These are phyloP conservation scores for Hylaeus volcanicus DNA, from an alignment of 1,140 invertebrate genomes.

Conservation along the genomic window DNA sequence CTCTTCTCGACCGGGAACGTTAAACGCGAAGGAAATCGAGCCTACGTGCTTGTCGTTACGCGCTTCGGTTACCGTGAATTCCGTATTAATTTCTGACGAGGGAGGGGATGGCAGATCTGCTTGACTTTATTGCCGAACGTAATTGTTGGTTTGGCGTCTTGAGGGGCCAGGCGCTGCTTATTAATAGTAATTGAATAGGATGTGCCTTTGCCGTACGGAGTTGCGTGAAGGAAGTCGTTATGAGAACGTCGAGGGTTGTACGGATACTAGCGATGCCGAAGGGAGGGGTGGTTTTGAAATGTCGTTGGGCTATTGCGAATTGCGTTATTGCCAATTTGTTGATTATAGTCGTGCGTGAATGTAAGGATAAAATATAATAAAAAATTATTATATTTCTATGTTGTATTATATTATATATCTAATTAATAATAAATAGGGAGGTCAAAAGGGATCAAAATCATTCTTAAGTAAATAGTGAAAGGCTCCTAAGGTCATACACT, in stretches of 20 bases:
- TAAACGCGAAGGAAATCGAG: constrained; percentile 75
- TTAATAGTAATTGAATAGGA: constrained; percentile 32
- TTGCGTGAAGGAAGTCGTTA: constrained; percentile 6
- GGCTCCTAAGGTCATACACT: too few species aligned
- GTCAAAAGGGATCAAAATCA: too few species aligned
- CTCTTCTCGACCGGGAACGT: constrained; percentile 55
- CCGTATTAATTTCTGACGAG: constrained; percentile 28
- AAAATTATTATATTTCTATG: too few species aligned
- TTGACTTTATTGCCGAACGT: constrained; percentile 30
- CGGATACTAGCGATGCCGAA: too few species aligned
- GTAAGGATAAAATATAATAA: too few species aligned
- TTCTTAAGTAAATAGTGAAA: too few species aligned
- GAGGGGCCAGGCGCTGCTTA: neutral
- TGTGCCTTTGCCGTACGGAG: constrained; percentile 8
- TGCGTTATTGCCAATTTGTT: too few species aligned
- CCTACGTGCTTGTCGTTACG: constrained; percentile 38
- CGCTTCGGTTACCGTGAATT: constrained; percentile 20
- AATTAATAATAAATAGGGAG: too few species aligned
- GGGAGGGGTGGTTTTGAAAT: too few species aligned
- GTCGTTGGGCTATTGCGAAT: too few species aligned
- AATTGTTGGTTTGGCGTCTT: constrained; percentile 40
- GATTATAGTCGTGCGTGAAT: too few species aligned
- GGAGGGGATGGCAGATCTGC: neutral
- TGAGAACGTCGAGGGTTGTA: neutral
- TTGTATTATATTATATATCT: too few species aligned